Conservation (phyloP, 2,888 invertebrate genomes). For the Atethmia centrago region DNA sequence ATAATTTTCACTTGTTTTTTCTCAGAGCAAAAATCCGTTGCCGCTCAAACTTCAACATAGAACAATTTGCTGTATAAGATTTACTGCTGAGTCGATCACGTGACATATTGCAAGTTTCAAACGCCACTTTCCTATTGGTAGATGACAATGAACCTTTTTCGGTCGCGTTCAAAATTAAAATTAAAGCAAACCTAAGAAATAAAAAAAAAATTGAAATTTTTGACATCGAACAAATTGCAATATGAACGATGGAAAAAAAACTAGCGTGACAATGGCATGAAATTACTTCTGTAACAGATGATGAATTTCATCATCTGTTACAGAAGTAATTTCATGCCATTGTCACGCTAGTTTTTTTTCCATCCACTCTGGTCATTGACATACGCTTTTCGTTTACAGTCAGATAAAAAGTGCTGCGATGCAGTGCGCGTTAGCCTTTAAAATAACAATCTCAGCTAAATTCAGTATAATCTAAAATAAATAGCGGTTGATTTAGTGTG, state of each 20-base stretch:
- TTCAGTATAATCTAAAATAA: constrained; percentile 61
- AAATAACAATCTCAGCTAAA: constrained; percentile 56
- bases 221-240: too few species aligned
- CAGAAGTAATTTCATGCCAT: background rate
- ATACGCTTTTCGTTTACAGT: background rate
- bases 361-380: background rate
- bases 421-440: constrained; percentile 21
- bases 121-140: too few species aligned
- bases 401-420: background rate
- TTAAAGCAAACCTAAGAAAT: too few species aligned
- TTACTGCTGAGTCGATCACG: too few species aligned
- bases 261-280: background rate
- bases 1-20: too few species aligned
- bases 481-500: constrained; percentile 55
- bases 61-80: too few species aligned
- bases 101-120: too few species aligned
- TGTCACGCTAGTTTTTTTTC: background rate
- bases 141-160: too few species aligned
- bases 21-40: too few species aligned
- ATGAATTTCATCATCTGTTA: background rate
- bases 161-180: too few species aligned
- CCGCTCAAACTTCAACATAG: too few species aligned
- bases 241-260: background rate
- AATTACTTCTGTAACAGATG: background rate
- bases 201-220: too few species aligned